phyloP scores from a whole-genome alignment of 2,888 invertebrate species.

The Drosophila phalerata region DNA sequence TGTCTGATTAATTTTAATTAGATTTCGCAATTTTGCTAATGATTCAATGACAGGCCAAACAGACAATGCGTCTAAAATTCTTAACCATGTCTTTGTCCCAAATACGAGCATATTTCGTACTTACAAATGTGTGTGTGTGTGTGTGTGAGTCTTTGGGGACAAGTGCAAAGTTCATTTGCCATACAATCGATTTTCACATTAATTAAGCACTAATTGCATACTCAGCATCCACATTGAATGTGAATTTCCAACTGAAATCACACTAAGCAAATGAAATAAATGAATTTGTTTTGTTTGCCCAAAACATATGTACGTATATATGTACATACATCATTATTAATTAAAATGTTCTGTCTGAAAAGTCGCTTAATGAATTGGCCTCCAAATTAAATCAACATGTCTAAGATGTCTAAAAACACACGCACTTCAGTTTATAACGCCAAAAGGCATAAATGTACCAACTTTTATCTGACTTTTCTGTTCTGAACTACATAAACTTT shows the following conservation, averaged over 20 bases:
- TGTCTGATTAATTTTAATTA: constrained; percentile 57
- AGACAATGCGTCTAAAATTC: neutral
- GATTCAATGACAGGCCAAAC: constrained; percentile 48
- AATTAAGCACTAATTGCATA: constrained; percentile 72
- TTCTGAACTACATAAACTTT: constrained; percentile 7
- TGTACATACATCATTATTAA: constrained; percentile 43
- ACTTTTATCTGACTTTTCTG: constrained; percentile 21
- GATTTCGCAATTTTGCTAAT: constrained; percentile 49
- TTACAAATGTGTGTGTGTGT: neutral
- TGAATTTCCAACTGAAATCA: constrained; percentile 25
- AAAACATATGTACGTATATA: neutral
- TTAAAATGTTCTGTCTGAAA: constrained; percentile 30
- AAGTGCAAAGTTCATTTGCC: constrained; percentile 55
- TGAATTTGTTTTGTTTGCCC: constrained; percentile 32
- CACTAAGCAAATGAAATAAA: constrained; percentile 52
- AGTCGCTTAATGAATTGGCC: constrained; percentile 11
- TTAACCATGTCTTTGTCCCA: neutral
- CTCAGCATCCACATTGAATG: constrained; percentile 31
- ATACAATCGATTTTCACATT: constrained; percentile 72
- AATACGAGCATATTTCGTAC: constrained; percentile 11
- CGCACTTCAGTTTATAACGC: constrained; percentile 12
- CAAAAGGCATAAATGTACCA: constrained; percentile 23
- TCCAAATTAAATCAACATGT: constrained; percentile 28
- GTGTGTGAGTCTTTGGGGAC: constrained; percentile 15
- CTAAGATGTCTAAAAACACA: constrained; percentile 6